Base-by-base conservation (phyloP, 1,140 invertebrate species). In the Listronotus oregonensis region DNA sequence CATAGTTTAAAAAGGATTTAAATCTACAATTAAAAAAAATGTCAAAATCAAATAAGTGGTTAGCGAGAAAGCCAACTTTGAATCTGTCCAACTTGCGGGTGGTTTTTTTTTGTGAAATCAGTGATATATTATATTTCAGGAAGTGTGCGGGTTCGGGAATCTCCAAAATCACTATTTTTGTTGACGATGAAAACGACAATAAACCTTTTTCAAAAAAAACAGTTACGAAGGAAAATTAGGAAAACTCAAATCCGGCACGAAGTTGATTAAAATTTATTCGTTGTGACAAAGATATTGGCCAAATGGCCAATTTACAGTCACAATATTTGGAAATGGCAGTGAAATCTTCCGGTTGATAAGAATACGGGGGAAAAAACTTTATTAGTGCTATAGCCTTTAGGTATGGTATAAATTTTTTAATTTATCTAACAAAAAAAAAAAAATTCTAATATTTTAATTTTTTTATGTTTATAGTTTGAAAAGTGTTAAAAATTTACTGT, bases 161-260 rank as follows among this genome's bases (percentile, higher is more conserved):
- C 47, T 91, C 90, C 73, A 89, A 91, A 83, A 86, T 95, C 1
- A 87, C 84, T 8, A 83, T 97, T 11, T 80, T 87, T 31, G 90
- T 97, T 0, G 87, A 92, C 52, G 94, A 96, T 77, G 91, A 94
- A 56, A 97, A 97, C 76, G 94, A 96, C 75, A 94, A 96, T 77
- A 86, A 93, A 4, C 95, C 95, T 10, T 87, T 56, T 96, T 97
- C 78, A 85, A 89, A 46, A 80, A 82, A 11, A 71, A 80, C 1
- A 75, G 79, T 6, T 96, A 95, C 77, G 87, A 91, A 75, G 91
- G 93, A 83, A 85, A 46, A 88, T 97, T 7, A 80, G 21, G 95
- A 96, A 80, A 94, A 96, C 73, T 89, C 58, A 81, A 80, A 44
- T 83, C 81, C 37, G 89, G 86, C 61, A 93, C 88, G 87, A 88